Evolutionary conservation across 2,797 vertebrate species (phyloP), one percentile per base, ranked within the genome.

Genomic region (Potorous gilbertii): DNA sequence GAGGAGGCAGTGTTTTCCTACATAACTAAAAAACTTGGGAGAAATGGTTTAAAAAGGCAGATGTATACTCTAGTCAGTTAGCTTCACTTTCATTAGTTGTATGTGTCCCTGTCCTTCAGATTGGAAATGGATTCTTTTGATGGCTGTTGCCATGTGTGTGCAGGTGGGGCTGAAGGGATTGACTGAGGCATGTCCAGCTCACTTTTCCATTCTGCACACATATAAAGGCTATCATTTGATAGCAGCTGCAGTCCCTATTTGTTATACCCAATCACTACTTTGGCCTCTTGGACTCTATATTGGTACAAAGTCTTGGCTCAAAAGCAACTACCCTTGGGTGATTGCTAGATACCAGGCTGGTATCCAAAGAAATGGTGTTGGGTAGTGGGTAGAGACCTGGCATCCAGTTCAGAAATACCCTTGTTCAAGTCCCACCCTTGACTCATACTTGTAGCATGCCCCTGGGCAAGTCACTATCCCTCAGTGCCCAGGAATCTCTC

Each of bases 1-100:
- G 97, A 56, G 93, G 74, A 97, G 93, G 94, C 46, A 94, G 55
- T 93, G 93, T 93, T 97, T 96, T 96, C 89, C 96, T 93, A 74
- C 34, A 92, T 94, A 62, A 11, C 57, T 59, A 40, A 40, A n/a
- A 40, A 40, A 27, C 9, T 81, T 46, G 74, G 21, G 74, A 21
- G 21, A 46, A 24, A 27, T 1, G 24, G 12, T 94, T 50, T 66
- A 66, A 96, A 93, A 95, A 95, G 46, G 40, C 24, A 0, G 46
- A 10, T 96, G 94, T 92, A 12, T 95, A 18, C 50, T 31, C 92
- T 95, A 96, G 91, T 91, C 31, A 29, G 94, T 95, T 97, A 96
- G 97, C 90, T 31, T 94, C 50, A 91, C 96, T 56, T 94, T 95
- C 50, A n/a, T 55, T 91, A 21, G n/a, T n/a, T 57, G 90, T 94